Evolutionary conservation across 2,888 invertebrate species (phyloP).

Genomic region (Eristalinus sepulchralis): DNA sequence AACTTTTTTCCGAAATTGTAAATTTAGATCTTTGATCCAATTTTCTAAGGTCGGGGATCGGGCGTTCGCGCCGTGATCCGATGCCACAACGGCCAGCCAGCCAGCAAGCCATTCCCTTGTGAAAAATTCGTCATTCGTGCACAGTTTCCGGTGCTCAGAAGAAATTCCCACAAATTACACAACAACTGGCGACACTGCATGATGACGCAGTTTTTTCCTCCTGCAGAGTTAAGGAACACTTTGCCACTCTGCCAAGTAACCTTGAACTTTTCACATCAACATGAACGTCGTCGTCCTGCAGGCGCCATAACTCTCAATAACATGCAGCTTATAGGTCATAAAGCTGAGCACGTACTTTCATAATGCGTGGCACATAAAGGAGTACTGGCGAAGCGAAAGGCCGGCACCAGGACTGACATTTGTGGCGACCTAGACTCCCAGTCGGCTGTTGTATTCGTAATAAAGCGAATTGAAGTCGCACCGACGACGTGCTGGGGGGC

Average conservation of each 20-base stretch:
- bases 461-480: conserved; percentile 24
- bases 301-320: conserved; percentile 50
- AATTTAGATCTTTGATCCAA: no score
- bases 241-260: conserved; percentile 1
- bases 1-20: no score
- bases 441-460: conserved; percentile 21
- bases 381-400: conserved; percentile 7
- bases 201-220: background rate
- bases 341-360: conserved; percentile 5
- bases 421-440: conserved; percentile 41
- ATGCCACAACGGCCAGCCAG: no score
- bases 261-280: conserved; percentile 43
- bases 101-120: no score
- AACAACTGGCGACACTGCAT: background rate
- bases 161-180: background rate
- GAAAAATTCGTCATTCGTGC: background rate
- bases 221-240: background rate
- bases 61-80: no score
- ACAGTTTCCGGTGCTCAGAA: background rate
- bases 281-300: conserved; percentile 24
- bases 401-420: conserved; percentile 5
- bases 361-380: conserved; percentile 35
- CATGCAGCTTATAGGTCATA: conserved; percentile 40
- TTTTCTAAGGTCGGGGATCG: no score
- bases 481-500: background rate